Evolutionary conservation across 37 sponge, comb jelly and placozoan genomes (phyloP).

Genomic region (Beroe ovata): DNA sequence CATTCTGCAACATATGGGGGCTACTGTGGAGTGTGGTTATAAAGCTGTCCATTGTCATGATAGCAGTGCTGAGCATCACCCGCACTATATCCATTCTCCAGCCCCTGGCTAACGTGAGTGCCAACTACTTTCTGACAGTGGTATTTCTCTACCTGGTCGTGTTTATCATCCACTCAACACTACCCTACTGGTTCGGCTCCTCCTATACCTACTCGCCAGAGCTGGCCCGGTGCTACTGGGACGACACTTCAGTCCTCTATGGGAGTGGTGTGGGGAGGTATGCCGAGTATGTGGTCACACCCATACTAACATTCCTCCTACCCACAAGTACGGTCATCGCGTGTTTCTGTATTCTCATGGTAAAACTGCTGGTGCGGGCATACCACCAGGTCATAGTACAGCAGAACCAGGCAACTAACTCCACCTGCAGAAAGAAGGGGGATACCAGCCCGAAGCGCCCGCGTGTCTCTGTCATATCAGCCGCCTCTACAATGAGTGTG

Average conservation of each 20-base stretch:
- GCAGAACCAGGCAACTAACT: not conserved
- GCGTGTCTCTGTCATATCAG: slow-evolving; percentile 21
- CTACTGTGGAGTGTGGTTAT: slow-evolving; percentile 30
- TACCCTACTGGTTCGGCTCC: slow-evolving; percentile 44
- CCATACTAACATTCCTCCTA: slow-evolving; percentile 38
- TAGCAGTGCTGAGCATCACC: slow-evolving; percentile 43
- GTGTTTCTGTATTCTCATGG: slow-evolving; percentile 14
- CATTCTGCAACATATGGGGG: slow-evolving; percentile 45
- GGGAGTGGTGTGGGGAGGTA: not conserved
- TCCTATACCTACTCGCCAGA: not conserved
- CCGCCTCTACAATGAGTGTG: slow-evolving; percentile 36
- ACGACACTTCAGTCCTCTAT: not conserved
- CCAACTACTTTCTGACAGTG: not conserved
- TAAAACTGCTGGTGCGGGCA: not conserved
- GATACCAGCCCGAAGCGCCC: slow-evolving; percentile 7
- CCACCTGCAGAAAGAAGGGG: too few relatives aligned
- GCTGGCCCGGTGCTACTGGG: not conserved
- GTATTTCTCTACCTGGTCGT: slow-evolving; percentile 1
- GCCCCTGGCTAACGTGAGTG: not conserved
- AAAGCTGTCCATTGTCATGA: slow-evolving; percentile 43
- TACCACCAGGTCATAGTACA: not conserved
- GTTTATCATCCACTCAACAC: not conserved
- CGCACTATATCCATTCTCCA: slow-evolving; percentile 20
- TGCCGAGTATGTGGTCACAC: slow-evolving; percentile 34
- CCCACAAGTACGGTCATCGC: slow-evolving; percentile 13